These are phyloP conservation scores for Ennomos quercinarius DNA, from an alignment of 2,888 invertebrate species.

Conservation along the genomic window DNA sequence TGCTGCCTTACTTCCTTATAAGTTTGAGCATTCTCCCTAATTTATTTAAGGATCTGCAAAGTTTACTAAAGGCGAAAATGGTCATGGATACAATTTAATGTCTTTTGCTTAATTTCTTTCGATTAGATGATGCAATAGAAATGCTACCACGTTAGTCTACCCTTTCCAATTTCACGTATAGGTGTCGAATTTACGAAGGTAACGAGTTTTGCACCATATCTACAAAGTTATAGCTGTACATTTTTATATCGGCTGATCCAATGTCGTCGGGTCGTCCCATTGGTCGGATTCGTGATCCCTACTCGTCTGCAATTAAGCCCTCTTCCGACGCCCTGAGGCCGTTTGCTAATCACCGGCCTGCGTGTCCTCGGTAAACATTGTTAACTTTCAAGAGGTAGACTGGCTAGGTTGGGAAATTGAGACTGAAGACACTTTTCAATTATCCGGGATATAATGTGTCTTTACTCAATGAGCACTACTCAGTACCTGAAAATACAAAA, in stretches of 20 bases:
- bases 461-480: too few relatives aligned
- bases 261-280: conserved; percentile 69
- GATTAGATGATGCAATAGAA: too few relatives aligned
- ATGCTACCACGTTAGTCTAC: background rate
- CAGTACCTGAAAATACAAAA: too few relatives aligned
- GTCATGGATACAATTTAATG: too few relatives aligned
- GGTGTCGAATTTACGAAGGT: background rate
- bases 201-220: background rate
- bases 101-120: too few relatives aligned
- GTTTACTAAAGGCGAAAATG: too few relatives aligned
- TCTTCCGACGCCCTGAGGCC: conserved; percentile 72
- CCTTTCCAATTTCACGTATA: background rate
- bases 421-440: background rate
- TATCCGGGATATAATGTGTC: too few relatives aligned
- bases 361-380: conserved; percentile 7
- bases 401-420: conserved; percentile 3
- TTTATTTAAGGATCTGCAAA: too few relatives aligned
- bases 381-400: conserved; percentile 16
- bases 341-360: conserved; percentile 62
- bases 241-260: conserved; percentile 49
- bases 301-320: conserved; percentile 73
- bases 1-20: too few relatives aligned
- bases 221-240: conserved; percentile 30
- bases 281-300: conserved; percentile 74
- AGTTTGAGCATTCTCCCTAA: too few relatives aligned